Evolutionary conservation across 2,888 invertebrate species (phyloP), one percentile per base, ranked within the genome.

Genomic region (Nycteola revayana): DNA sequence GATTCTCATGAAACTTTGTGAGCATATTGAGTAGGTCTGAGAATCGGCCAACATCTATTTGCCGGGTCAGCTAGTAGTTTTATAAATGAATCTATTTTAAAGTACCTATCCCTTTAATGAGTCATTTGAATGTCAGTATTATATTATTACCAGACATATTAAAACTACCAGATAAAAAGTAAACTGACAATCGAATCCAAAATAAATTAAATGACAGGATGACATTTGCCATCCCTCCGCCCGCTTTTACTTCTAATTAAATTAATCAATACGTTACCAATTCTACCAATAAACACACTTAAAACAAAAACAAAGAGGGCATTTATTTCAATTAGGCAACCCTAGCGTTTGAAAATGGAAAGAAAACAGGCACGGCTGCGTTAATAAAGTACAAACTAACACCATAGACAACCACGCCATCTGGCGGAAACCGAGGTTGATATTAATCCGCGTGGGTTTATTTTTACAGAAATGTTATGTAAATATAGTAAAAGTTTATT

Each of bases 361-460:
- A 67, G 72, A 77, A 83, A 82, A 80, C 78, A 82, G 71, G 74
- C 69, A 49, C 49, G 57, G 49, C 25, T 14, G 54, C 55, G 66
- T 66, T 69, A 75, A 74, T 74, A 74, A 70, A 69, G 71, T 67
- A 68, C 64, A 63, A 66, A 64, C 65, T 66, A 58, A 51, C 39
- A 47, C 32, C 41, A 58, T 54, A 55, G 48, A 66, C 53, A 68
- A 35, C 32, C 62, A 40, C 55, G 60, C 65, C 82, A 83, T 82
- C 78, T 85, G 83, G 75, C 73, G 72, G 69, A 68, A 65, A 70
- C 59, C 34, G 36, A 27, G 42, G 35, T 40, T 43, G 36, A 42
- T 58, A 41, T 44, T 54, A 54, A 48, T 51, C 35, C 37, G 36
- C 27, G 24, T 26, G 22, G n/a, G 36, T n/a, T 27, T 38, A 35